These are phyloP conservation scores for Netta rufina DNA, from an alignment of 2,797 vertebrate genomes.

Conservation along the genomic window DNA sequence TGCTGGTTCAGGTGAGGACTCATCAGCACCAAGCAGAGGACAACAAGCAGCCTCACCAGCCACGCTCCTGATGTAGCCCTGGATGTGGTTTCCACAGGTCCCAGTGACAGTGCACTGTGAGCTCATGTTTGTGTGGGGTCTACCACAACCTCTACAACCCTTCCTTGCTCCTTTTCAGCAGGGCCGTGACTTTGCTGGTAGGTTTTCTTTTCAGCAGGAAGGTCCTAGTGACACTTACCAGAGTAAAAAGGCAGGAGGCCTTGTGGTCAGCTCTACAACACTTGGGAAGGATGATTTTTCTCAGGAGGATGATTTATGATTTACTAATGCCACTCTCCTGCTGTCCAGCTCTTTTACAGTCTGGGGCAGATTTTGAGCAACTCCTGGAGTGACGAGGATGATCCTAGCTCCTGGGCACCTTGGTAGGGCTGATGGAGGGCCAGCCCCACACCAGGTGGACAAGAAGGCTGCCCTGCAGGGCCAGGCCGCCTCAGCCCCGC, in stretches of 20 bases:
- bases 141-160: fast-evolving
- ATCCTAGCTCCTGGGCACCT: not conserved
- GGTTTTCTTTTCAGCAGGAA: not conserved
- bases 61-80: not conserved
- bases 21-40: not conserved
- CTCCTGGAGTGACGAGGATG: not conserved
- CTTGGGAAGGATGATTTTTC: not conserved
- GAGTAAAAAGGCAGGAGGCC: not conserved
- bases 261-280: not conserved
- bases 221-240: not conserved
- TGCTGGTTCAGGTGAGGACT: not conserved
- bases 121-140: not conserved
- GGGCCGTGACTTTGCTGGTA: not conserved
- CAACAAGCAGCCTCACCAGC: not conserved
- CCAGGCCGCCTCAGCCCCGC: not conserved
- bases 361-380: not conserved
- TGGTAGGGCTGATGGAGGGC: fast-evolving
- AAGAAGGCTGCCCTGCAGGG: not conserved
- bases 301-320: not conserved
- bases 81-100: not conserved
- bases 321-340: not conserved
- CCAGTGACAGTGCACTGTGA: not conserved
- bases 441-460: not conserved
- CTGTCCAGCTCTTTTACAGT: not conserved
- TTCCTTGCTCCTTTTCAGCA: not conserved